Evolutionary conservation across 30 jellyfish, hydroid and myxozoan species (phyloP), one percentile per base, ranked within the genome.

Genomic region (Morbakka virulenta): DNA sequence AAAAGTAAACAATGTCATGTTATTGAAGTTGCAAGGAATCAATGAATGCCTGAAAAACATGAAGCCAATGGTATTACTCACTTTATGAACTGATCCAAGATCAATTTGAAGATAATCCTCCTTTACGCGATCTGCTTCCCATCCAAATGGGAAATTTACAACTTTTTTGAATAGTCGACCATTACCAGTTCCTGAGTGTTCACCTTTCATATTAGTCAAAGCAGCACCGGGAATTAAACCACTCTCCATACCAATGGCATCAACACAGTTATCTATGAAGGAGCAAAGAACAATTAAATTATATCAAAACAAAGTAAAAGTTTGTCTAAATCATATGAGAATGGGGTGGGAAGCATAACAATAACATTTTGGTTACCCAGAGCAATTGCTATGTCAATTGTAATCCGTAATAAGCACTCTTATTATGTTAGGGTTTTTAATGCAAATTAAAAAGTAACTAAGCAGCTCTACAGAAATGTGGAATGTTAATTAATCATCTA

Each of bases 21-120:
- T n/a, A n/a, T n/a, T n/a, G n/a, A n/a, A n/a, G n/a, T n/a, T n/a
- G n/a, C n/a, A n/a, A n/a, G n/a, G n/a, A n/a, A n/a, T n/a, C n/a
- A n/a, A n/a, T n/a, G n/a, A n/a, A n/a, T n/a, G n/a, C n/a, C n/a
- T n/a, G n/a, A n/a, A n/a, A n/a, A n/a, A n/a, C n/a, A n/a, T n/a
- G n/a, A n/a, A n/a, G n/a, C n/a, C n/a, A n/a, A n/a, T n/a, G n/a
- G n/a, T n/a, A n/a, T 57, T n/a, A 13, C 2, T 28, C 34, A 87
- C 96, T 84, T 72, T 87, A 74, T 87, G 92, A n/a, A 77, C 53
- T 13, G 94, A 78, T 0, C 96, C 96, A n/a, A 87, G 74, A 64
- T 87, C 91, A 20, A 77, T 68, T 71, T 87, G 96, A 0, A 77
- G 33, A 89, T 90, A 87, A 47, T 79, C 94, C 64, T 80, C 65